These are phyloP conservation scores for Tricholauxania praeusta DNA, from an alignment of 2,888 invertebrate genomes.

Conservation along the genomic window DNA sequence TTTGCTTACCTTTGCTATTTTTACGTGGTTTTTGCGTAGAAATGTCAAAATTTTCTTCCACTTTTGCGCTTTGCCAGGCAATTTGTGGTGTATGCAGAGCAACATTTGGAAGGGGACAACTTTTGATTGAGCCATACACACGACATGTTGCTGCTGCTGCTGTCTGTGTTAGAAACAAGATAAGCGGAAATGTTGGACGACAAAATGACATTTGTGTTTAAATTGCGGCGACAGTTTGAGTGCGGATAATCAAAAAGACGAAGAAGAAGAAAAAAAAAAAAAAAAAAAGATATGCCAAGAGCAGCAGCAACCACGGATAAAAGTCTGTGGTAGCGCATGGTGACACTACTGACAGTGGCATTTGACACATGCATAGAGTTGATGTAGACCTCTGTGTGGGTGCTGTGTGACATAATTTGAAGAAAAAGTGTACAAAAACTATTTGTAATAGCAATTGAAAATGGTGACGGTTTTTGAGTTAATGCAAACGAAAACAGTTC, in stretches of 20 bases:
- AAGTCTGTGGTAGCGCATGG: background rate
- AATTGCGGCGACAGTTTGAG: conserved; percentile 37
- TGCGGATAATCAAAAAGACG: conserved; percentile 24
- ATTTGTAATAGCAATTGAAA: no score
- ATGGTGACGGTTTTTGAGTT: no score
- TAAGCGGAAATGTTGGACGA: conserved; percentile 38
- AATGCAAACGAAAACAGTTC: no score
- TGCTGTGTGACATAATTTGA: no score
- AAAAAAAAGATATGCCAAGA: background rate
- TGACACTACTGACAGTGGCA: no score
- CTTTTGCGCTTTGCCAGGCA: background rate
- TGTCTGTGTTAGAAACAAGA: conserved; percentile 28
- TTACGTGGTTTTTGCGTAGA: conserved; percentile 17
- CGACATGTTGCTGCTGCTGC: conserved; percentile 7
- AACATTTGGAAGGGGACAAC: background rate
- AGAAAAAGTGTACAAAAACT: no score
- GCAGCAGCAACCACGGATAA: background rate
- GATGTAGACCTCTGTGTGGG: no score
- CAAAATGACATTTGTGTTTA: conserved; percentile 36
- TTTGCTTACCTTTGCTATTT: background rate
- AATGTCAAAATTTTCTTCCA: conserved; percentile 22
- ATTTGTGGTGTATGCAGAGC: background rate
- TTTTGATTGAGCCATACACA: conserved; percentile 2
- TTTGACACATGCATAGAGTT: no score
- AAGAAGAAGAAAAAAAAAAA: no score